Evolutionary conservation across 64 coral and sea anemone species (phyloP).

Genomic region (Dendrophyllia cribrosa): DNA sequence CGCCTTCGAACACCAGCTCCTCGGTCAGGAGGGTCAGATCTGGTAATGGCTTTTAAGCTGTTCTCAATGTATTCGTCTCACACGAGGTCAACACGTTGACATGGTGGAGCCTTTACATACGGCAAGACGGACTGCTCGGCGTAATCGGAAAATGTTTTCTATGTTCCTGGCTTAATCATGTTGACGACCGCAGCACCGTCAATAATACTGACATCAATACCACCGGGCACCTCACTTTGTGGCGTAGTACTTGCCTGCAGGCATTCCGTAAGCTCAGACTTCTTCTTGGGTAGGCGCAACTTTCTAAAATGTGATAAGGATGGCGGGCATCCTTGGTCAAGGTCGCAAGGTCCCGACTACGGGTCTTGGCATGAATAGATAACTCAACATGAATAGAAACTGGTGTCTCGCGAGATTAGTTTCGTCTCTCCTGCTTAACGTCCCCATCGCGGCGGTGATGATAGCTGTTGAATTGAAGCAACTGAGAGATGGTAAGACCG

Average conservation of each 20-base stretch:
- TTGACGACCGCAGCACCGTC: constrained; percentile 45
- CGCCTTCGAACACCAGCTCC: constrained; percentile 22
- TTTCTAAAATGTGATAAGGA: constrained; percentile 65
- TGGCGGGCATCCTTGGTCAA: constrained; percentile 60
- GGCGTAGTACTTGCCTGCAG: constrained; percentile 18
- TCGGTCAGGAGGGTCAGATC: not conserved
- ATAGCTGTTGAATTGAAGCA: constrained; percentile 44
- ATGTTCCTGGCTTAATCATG: constrained; percentile 30
- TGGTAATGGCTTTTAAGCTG: constrained; percentile 49
- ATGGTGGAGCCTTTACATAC: constrained; percentile 30
- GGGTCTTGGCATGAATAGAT: too few relatives aligned
- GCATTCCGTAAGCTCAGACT: constrained; percentile 56
- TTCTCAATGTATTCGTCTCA: constrained; percentile 53
- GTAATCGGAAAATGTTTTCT: constrained; percentile 54
- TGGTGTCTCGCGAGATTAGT: too few relatives aligned
- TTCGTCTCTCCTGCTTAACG: too few relatives aligned
- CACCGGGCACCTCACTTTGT: not conserved
- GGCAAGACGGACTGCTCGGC: constrained; percentile 23
- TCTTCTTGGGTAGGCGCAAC: constrained; percentile 50
- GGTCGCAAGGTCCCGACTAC: too few relatives aligned
- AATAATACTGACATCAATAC: constrained; percentile 24
- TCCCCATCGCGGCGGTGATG: constrained; percentile 19
- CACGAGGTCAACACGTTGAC: constrained; percentile 37
- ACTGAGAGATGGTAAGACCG: constrained; percentile 31
- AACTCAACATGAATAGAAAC: too few relatives aligned